Base-by-base conservation (phyloP, 2,888 invertebrate species). In the Latrodectus elegans region DNA sequence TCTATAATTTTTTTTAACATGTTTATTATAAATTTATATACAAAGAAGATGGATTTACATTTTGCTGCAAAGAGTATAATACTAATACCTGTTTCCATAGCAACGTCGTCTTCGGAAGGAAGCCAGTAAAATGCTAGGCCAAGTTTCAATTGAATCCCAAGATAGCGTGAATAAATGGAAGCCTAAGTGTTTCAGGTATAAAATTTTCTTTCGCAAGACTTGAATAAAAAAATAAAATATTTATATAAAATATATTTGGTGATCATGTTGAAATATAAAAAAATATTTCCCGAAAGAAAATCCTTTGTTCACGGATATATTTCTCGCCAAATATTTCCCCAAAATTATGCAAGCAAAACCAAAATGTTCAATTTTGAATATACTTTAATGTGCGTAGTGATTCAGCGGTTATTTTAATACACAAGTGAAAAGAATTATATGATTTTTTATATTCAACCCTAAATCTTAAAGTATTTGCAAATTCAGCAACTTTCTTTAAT, bases 81-180 rank as follows among this genome's bases (percentile, higher is more conserved):
- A 26, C 51, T 70, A 75, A 55, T 70, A 17, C 55, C 22, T 74
- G 78, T 84, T 76, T 76, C 80, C 68, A 68, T 71, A 88, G 89
- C 85, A 86, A 85, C 86, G 83, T 15, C 83, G 87, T 4, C 73
- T 68, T 22, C 79, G 80, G 22, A 80, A 87, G 26, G 84, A 84
- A 68, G 70, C 76, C 49, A 55, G 8, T 72, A 89, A 89, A 64
- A 82, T 89, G 76, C 86, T 87, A 70, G 78, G 82, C 3, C 89
- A 86, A 73, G 64, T 84, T 26, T 89, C 89, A 15, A 72, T 86
- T n/a, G 89, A 89, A 49, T 80, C 83, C 1, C 78, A 82, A 72
- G 86, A 89, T 76, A 71, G 76, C 22, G 53, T 65, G 17, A 75
- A 81, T 2, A 84, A 84, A 68, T 79, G 65, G 65, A 86, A 80